Evolutionary conservation across 2,797 vertebrate genomes (phyloP).

Genomic region (Falco peregrinus): DNA sequence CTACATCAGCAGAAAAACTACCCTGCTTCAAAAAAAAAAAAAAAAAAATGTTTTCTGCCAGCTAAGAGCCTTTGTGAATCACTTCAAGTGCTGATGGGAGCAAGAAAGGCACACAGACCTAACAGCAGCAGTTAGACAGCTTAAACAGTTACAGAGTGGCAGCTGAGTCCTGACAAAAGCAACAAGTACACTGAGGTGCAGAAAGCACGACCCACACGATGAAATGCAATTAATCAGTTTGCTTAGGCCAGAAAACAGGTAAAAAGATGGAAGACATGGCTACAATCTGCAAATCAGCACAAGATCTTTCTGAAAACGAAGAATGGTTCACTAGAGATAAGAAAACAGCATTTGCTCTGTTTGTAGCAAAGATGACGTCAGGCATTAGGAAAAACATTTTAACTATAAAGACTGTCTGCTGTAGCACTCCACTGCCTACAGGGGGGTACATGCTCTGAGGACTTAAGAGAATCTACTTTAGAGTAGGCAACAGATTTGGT

Average conservation of each 20-base stretch:
- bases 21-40: background rate
- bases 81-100: background rate
- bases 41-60: background rate
- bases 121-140: background rate
- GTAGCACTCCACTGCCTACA: constrained; percentile 1
- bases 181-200: background rate
- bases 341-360: constrained; percentile 38
- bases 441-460: background rate
- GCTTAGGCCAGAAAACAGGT: background rate
- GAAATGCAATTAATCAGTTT: background rate
- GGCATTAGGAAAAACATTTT: constrained; percentile 12
- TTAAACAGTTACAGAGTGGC: background rate
- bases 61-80: constrained; percentile 27
- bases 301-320: background rate
- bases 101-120: background rate
- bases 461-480: background rate
- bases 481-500: background rate
- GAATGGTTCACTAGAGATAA: background rate
- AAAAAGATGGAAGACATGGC: background rate
- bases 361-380: constrained; percentile 56
- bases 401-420: background rate
- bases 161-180: constrained; percentile 13
- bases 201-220: background rate
- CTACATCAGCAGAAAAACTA: background rate
- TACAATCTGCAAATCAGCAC: background rate